phyloP scores from a whole-genome alignment of 2,113 vertebrate genomes.

The Platichthys stellatus region DNA sequence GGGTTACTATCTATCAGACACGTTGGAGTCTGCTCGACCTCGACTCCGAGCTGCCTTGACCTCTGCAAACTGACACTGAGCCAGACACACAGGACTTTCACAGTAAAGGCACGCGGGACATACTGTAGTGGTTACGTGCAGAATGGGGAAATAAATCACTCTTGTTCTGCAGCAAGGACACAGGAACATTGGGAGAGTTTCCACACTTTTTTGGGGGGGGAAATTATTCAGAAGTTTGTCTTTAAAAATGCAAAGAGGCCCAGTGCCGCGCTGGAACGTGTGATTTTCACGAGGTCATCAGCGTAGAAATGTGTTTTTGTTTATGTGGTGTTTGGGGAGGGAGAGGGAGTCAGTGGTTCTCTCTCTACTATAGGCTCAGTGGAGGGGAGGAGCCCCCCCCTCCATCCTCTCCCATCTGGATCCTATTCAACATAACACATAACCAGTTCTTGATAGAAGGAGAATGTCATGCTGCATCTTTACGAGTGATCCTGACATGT shows the following conservation, averaged over 20 bases:
- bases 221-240: too few species aligned
- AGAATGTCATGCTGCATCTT: conserved; percentile 26
- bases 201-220: neutral
- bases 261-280: neutral
- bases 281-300: conserved; percentile 9
- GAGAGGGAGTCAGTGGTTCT: conserved; percentile 57
- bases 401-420: conserved; percentile 66
- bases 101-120: conserved; percentile 15
- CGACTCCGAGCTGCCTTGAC: conserved; percentile 9
- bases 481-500: neutral
- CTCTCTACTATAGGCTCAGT: conserved; percentile 63
- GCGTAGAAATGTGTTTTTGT: conserved; percentile 48
- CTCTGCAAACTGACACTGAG: conserved; percentile 33
- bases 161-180: conserved; percentile 16
- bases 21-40: conserved; percentile 6
- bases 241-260: neutral
- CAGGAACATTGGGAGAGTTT: neutral
- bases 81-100: conserved; percentile 1
- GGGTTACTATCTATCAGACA: neutral
- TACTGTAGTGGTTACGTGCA: neutral
- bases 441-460: conserved; percentile 20
- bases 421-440: conserved; percentile 47
- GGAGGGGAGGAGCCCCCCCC: conserved; percentile 46
- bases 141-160: conserved; percentile 2
- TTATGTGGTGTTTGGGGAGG: conserved; percentile 34